These are phyloP conservation scores for Heteractis magnifica DNA, from an alignment of 92 coral and sea anemone genomes.

Conservation along the genomic window DNA sequence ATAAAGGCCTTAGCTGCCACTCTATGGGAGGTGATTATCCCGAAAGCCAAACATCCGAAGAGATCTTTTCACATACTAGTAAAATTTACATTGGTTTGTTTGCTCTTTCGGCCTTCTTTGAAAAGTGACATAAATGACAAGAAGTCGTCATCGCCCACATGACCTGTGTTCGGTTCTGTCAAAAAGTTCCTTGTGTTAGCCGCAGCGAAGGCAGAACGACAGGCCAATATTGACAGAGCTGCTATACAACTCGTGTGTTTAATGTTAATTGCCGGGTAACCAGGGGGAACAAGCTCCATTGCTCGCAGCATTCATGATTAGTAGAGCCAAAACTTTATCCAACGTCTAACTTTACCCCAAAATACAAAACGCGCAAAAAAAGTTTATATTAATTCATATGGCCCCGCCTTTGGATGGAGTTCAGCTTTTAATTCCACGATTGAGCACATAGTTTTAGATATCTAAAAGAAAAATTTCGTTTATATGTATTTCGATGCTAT, in stretches of 20 bases:
- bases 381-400: background rate
- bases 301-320: conserved; percentile 51
- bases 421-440: background rate
- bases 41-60: conserved; percentile 81
- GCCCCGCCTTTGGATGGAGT: background rate
- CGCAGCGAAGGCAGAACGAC: conserved; percentile 72
- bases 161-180: conserved; percentile 63
- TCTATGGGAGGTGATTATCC: conserved; percentile 73
- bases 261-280: conserved; percentile 73
- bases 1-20: conserved; percentile 73
- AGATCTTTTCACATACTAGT: conserved; percentile 80
- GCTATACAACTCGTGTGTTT: conserved; percentile 58
- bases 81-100: conserved; percentile 81
- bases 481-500: conserved; percentile 20
- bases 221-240: conserved; percentile 73
- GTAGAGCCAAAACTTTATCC: conserved; percentile 1
- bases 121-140: conserved; percentile 68
- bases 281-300: conserved; percentile 30
- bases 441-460: background rate
- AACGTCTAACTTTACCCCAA: background rate
- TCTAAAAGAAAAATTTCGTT: background rate
- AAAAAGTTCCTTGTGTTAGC: conserved; percentile 66
- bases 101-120: conserved; percentile 93
- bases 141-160: conserved; percentile 66
- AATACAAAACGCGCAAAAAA: background rate